Evolutionary conservation across 2,888 invertebrate species (phyloP), one percentile per base, ranked within the genome.

Genomic region (Allolobophora icterica): DNA sequence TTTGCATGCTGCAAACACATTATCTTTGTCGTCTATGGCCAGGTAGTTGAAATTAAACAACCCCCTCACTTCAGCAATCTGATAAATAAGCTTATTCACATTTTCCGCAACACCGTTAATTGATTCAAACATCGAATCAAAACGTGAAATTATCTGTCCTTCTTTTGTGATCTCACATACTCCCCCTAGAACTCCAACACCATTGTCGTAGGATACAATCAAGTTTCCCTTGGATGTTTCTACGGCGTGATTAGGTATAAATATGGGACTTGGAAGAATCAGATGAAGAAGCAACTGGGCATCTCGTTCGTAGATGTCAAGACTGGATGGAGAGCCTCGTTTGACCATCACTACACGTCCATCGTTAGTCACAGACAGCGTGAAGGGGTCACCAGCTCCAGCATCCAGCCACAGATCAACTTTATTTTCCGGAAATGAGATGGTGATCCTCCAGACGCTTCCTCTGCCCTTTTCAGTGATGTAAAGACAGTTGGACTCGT

Each of bases 201-300:
- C 87, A 6, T 33, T 38, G 19, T 24, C 35, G 87, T 87, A 87
- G 35, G 35, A 35, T 87, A 87, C 87, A 38, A 87, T 11, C 11
- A 87, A 87, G 87, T 87, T 38, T 35, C 87, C 87, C 21, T 87
- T 87, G n/a, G 87, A 87, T 35, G 87, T 38, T 34, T 87, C 87
- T 35, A 38, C 87, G 87, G 38, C 87, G 15, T 87, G 87, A 24
- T 87, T 34, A 4, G 87, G 87, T 24, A 11, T 87, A 2, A 35
- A 5, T 19, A 87, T 87, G 19, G 34, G 87, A 34, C 5, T 8
- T 19, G 87, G 87, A 24, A 87, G 87, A 34, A n/a, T 8, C 71
- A 71, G 71, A 71, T n/a, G 30, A n/a, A 71, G 71, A 71, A 71
- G 71, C 71, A n/a, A n/a, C 71, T n/a, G 30, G 13, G n/a, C 71